Base-by-base conservation (phyloP, 1,140 invertebrate genomes). In the Diprion similis region DNA sequence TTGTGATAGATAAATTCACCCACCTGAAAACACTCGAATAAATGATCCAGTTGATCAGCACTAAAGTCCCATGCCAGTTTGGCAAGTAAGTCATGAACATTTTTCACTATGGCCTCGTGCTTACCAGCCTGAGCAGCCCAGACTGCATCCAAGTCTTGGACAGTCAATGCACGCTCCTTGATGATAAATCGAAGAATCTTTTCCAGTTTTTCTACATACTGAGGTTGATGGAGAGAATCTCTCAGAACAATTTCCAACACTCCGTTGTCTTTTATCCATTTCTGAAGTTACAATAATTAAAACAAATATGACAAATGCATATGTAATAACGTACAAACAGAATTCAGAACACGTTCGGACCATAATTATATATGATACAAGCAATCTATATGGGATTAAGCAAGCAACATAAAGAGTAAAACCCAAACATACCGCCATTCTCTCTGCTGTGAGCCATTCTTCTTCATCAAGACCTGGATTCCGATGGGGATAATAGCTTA, bases 51-150 rank as follows among this genome's bases (percentile, higher is more conserved):
- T 86, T 99, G 98, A 86, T 98, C 97, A 9, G 97, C 95, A 74
- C 96, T 97, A 84, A 99, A 99, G 87, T 99, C 97, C 97, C 97
- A 99, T 0, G 98, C 98, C 47, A 99, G 88, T 87, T 99, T 99
- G 0, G 98, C 97, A 67, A 99, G 87, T 73, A 99, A 88, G 85
- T 99, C 98, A 84, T 99, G 98, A 59, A 99, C 94, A 87, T 99
- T 99, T 87, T 98, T 98, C 0, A 98, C 96, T 79, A 98, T 98
- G 0, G 96, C 96, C 85, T 98, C 97, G 83, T 98, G 96, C 88
- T 98, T 98, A 1, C 96, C 97, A 68, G 93, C 95, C 87, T 99
- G 98, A 10, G 97, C 97, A 48, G 95, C 94, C 98, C 98, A 99
- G 68, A 99, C 94, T 15, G 95, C 95, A 85, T 99, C 97, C 71